Base-by-base conservation (phyloP, 2,888 invertebrate genomes). In the Yponomeuta cagnagella region DNA sequence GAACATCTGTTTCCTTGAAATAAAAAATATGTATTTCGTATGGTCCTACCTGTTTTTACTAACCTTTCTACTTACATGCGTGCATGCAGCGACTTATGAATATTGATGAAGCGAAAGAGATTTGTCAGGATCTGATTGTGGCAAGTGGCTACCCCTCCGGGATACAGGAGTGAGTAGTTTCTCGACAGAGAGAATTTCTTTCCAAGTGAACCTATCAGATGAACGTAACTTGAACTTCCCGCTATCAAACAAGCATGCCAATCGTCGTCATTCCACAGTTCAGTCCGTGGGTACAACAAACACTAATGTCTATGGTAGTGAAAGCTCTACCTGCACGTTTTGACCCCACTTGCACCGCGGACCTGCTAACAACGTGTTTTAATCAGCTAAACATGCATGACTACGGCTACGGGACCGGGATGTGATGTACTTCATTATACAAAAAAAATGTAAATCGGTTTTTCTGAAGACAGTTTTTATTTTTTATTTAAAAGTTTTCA, bases 331-430 rank as follows among this genome's bases (percentile, higher is more conserved):
- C 69, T 69, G 70, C 73, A 73, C 73, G 72, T 68, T 72, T 64
- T 73, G 72, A 73, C 73, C 73, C 63, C 73, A 71, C 72, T 71
- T 72, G 70, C 71, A 71, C 71, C 71, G 67, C 66, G 71, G 58
- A 23, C 63, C 37, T 37, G 33, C 68, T 12, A 69, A 69, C 52
- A 69, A 69, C 68, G 52, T 30, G 68, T 69, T n/a, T 31, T 52
- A 69, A 69, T 69, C 31, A 48, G 48, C 33, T 30, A 31, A 30
- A 52, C 67, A 43, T 67, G 67, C 67, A 43, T 67, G 67, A 37
- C 37, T 64, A 2, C 64, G 64, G 10, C 4, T 9, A 64, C 64
- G 64, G 64, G 15, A 63, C n/a, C 9, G 15, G 2, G 64, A 8
- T 33, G 67, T 33, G 9, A 67, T 58, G 12, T 52, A 52, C 23